Evolutionary conservation across 2,113 vertebrate species (phyloP), one percentile per base, ranked within the genome.

Genomic region (Onychostruthus taczanowskii): DNA sequence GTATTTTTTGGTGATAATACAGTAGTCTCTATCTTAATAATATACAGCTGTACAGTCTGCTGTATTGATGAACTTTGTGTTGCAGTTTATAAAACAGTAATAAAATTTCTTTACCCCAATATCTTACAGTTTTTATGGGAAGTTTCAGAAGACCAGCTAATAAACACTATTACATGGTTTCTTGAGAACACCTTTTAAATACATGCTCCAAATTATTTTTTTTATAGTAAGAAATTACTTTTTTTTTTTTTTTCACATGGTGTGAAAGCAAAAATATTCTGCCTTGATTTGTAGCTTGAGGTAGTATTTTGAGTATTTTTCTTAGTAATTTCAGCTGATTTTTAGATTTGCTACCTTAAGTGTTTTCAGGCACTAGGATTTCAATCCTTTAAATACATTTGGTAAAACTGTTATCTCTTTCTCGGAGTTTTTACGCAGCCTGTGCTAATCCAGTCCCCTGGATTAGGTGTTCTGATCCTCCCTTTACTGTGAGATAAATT

Each of bases 381-480:
- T 27, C 30, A 66, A n/a, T 43, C 28, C 88, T 84, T 87, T 84
- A 63, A 94, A 78, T 78, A 24, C 18, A 16, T 84, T 75, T 55
- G n/a, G 16, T 94, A 75, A 90, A 92, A 72, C 73, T 89, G 2
- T 75, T 89, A 70, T 31, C 44, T 80, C 39, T 92, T 81, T 37
- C 72, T 70, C 22, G 11, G 72, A 63, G 41, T 87, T 84, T 94
- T 91, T 87, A 30, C 64, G 39, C 64, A 78, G 84, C 63, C 83
- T 86, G 8, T 78, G 41, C 47, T 89, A 91, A 95, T 93, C 89
- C 39, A 37, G 43, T 67, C 72, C 21, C 76, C 70, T 92, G 89
- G 83, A 90, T 96, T 94, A 92, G 86, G 41, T 82, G 44, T 72
- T 87, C 73, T 94, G 73, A 91, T 84, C 66, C 73, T 91, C 73